phyloP scores from a whole-genome alignment of 2,797 vertebrate genomes.

The Platyrinchus mystaceus region DNA sequence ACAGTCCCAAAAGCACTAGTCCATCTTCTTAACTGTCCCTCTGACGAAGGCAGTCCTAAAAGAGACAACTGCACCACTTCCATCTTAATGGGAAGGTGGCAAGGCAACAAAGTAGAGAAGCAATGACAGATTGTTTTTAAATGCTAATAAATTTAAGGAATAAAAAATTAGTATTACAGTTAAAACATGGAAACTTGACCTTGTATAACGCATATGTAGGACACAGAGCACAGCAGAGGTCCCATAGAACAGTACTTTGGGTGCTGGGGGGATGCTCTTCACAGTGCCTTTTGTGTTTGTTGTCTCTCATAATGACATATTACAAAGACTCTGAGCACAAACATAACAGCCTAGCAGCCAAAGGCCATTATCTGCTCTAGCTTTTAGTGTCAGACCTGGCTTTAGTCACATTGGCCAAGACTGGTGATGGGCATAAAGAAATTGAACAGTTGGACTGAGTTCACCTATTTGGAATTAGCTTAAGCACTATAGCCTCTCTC shows the following conservation, averaged over 20 bases:
- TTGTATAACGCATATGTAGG: not conserved
- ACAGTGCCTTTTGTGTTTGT: not conserved
- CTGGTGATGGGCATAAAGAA: not conserved
- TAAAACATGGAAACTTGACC: not conserved
- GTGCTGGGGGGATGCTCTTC: not conserved
- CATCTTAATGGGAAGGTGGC: not conserved
- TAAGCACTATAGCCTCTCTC: not conserved
- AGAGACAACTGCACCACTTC: not conserved
- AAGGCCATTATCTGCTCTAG: not conserved
- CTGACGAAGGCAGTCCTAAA: not conserved
- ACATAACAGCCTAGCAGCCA: not conserved
- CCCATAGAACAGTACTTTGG: not conserved
- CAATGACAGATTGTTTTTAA: not conserved
- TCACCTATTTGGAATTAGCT: not conserved
- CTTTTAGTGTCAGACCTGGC: not conserved
- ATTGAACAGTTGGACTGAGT: not conserved
- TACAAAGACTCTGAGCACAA: not conserved
- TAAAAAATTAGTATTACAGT: not conserved
- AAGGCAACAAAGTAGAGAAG: not conserved
- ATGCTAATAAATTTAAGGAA: not conserved
- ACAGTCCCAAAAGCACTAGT: not conserved
- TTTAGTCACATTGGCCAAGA: not conserved
- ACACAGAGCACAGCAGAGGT: not conserved
- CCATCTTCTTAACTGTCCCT: not conserved
- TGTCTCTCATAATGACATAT: not conserved